Conservation (phyloP, 2,113 vertebrate genomes). For the Megaleporinus macrocephalus region DNA sequence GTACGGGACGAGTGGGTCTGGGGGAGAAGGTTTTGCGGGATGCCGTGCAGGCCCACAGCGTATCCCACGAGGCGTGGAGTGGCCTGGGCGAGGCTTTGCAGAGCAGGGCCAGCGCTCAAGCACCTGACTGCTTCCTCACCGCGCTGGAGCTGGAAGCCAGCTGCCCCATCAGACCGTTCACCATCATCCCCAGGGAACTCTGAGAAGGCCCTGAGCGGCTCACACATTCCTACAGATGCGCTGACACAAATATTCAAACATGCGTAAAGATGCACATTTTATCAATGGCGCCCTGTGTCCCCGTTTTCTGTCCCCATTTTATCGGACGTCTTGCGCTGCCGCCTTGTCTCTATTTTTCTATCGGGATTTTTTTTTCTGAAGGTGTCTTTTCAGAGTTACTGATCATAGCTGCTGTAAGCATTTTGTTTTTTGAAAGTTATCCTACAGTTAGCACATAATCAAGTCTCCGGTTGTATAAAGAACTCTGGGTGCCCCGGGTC, state of each 20-base stretch:
- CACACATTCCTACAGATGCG: not conserved
- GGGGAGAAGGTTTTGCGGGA: conserved; percentile 94
- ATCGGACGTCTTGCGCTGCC: not conserved
- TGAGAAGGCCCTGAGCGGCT: conserved; percentile 64
- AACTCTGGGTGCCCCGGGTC: too few relatives aligned
- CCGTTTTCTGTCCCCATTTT: not conserved
- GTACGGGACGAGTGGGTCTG: conserved; percentile 81
- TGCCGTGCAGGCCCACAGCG: conserved; percentile 87
- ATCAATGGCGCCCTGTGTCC: conserved; percentile 3
- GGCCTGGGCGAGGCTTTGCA: conserved; percentile 92
- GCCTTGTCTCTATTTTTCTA: not conserved
- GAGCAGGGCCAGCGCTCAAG: conserved; percentile 82
- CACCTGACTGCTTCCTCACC: conserved; percentile 90
- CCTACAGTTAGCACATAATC: not conserved
- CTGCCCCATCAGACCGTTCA: conserved; percentile 91
- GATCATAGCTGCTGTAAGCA: not conserved
- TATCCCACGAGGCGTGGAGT: conserved; percentile 91
- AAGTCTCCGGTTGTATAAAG: not conserved
- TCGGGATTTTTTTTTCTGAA: not conserved
- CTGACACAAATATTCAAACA: conserved; percentile 5
- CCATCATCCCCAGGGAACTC: conserved; percentile 91
- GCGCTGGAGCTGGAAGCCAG: conserved; percentile 96
- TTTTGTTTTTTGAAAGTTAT: not conserved
- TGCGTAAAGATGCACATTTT: conserved; percentile 1
- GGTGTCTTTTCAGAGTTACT: not conserved